Percentiles rank a stretch among this genome's conserved stretches.
These are phyloP conservation scores for Aphaenogaster ashmeadi DNA, from an alignment of 1,140 invertebrate genomes.

Conservation along the genomic window DNA sequence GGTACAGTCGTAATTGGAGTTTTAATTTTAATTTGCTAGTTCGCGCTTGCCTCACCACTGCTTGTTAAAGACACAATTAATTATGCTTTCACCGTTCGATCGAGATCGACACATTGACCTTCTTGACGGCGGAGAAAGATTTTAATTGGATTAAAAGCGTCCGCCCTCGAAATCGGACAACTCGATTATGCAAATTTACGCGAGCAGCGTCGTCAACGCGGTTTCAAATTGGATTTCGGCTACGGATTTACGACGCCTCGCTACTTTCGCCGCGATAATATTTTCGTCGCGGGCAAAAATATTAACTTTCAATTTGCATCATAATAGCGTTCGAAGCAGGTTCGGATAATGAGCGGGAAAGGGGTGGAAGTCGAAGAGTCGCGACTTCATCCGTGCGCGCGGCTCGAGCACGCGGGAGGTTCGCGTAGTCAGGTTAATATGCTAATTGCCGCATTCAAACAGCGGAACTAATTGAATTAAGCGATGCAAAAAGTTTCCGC, in stretches of 20 bases:
- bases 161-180: slow-evolving; percentile 38
- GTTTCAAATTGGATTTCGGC: slow-evolving; percentile 30
- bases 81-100: not conserved
- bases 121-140: not conserved
- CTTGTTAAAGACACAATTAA: not conserved
- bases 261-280: slow-evolving; percentile 14
- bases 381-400: not conserved
- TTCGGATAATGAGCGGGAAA: slow-evolving; percentile 27
- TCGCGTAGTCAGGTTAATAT: slow-evolving; percentile 72
- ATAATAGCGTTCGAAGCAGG: slow-evolving; percentile 22
- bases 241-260: slow-evolving; percentile 9
- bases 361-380: slow-evolving; percentile 12
- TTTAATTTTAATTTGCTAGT: not conserved
- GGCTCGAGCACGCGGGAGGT: slow-evolving; percentile 6
- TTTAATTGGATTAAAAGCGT: slow-evolving; percentile 25
- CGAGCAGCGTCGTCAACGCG: not conserved
- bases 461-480: slow-evolving; percentile 81
- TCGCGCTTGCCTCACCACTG: not conserved
- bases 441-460: slow-evolving; percentile 77
- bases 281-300: slow-evolving; percentile 28
- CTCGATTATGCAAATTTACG: slow-evolving; percentile 54
- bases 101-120: slow-evolving; percentile 27
- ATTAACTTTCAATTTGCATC: slow-evolving; percentile 39
- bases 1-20: not conserved
- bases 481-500: slow-evolving; percentile 77